phyloP scores from a whole-genome alignment of 2,113 vertebrate genomes.

The Nesoenas mayeri region DNA sequence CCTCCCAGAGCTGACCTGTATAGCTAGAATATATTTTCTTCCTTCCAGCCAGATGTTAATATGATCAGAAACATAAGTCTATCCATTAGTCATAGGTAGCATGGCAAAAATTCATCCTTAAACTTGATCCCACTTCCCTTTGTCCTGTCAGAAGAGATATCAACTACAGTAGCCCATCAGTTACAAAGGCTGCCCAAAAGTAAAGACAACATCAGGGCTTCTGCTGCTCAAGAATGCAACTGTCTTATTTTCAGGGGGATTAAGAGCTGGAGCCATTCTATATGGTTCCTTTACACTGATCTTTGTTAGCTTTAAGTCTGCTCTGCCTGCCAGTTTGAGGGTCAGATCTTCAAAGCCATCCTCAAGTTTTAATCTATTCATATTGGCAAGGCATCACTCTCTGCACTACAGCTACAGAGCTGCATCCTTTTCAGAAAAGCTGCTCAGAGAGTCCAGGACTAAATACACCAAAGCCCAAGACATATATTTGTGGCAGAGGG shows the following conservation, averaged over 20 bases:
- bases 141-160: background rate
- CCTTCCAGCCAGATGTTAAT: slow-evolving; percentile 21
- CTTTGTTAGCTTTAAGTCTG: background rate
- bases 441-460: background rate
- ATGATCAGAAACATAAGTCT: background rate
- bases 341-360: background rate
- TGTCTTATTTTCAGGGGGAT: background rate
- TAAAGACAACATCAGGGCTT: background rate
- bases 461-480: background rate
- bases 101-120: background rate
- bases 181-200: background rate
- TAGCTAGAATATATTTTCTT: slow-evolving; percentile 12
- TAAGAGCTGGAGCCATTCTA: background rate
- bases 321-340: background rate
- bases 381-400: background rate
- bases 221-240: background rate
- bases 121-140: background rate
- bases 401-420: background rate
- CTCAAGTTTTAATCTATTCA: background rate
- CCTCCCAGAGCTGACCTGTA: background rate
- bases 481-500: background rate
- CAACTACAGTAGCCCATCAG: background rate
- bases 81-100: background rate
- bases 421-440: background rate
- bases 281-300: background rate